Base-by-base conservation (phyloP, 2,113 vertebrate genomes). In the Oreotragus oreotragus region DNA sequence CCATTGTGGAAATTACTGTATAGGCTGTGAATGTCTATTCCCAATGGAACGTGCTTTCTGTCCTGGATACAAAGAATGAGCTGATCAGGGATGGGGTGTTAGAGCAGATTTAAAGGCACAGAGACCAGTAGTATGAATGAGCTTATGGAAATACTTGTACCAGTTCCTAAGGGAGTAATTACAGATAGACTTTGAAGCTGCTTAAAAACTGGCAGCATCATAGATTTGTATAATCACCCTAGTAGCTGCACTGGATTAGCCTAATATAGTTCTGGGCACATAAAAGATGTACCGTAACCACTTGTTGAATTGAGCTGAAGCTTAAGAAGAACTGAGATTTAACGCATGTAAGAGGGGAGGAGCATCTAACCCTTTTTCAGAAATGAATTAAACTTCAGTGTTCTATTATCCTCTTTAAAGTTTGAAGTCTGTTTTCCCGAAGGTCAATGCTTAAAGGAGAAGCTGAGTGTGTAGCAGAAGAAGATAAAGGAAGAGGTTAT, bases 141-240 rank as follows among this genome's bases (percentile, higher is more conserved):
- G 66, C 96, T 96, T 94, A 86, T 60, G 47, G 66, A 57, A 88
- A 51, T 19, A 49, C 17, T 94, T 84, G 21, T 79, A 57, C 58
- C 17, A 33, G n/a, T 93, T 90, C 84, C 60, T 94, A 36, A 94
- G 88, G 64, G 84, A 88, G 16, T 88, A 76, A 94, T 94, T 90
- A 91, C 28, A 81, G 90, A 47, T 25, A 80, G 60, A 53, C 62
- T 73, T 94, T 84, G 81, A 95, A 96, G 57, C 30, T 85, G 66
- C 55, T 81, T 90, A 77, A 45, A 88, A 90, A 88, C n/a, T 80
- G 66, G 79, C 19, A 90, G n/a, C 43, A 91, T 73, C n/a, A 55
- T 1, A 15, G 57, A 55, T 51, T 84, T 96, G 90, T 92, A 33
- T 91, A 83, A 85, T 57, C 49, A 79, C 39, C 3, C 58, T 7